Base-by-base conservation (phyloP, 2,888 invertebrate genomes). In the Aporophyla lueneburgensis region DNA sequence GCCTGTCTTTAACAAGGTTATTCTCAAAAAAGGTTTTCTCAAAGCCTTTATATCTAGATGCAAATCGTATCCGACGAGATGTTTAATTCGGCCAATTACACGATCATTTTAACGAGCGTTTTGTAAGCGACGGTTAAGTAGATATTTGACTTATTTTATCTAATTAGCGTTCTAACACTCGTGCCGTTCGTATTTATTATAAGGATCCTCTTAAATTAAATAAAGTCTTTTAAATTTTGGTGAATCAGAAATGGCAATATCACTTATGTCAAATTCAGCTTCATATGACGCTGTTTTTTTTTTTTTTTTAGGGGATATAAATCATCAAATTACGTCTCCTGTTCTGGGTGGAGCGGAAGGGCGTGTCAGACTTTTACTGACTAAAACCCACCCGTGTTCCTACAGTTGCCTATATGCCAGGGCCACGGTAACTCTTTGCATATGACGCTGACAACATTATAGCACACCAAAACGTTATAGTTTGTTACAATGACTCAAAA, bases 61-160 rank as follows among this genome's bases (percentile, higher is more conserved):
- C 10, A 12, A n/a, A 40, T 4, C 33, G 40, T 14, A 24, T 19
- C 61, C 12, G 33, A 24, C 7, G 3, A 75, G 12, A 4, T 40
- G 21, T 27, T 40, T 63, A 16, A 59, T 53, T 75, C 43, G 2
- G 19, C 27, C 12, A 43, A 54, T 67, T 67, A 67, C 54, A 54
- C 24, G 54, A 65, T 43, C 19, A 67, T 49, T 61, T 49, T 74
- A 74, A 75, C 49, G 61, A 49, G 33, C 40, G 40, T 65, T 53
- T 46, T 65, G 43, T 65, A 46, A 65, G 27, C 51, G 19, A 46
- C 14, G 4, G 5, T 72, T n/a, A 75, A 66, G 27, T 14, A 61
- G 61, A 24, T 46, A 67, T 75, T 65, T 71, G n/a, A 19, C 5
- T 49, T 59, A 59, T 40, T 61, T 61, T 21, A 21, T 19, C 3